Evolutionary conservation across 2,113 vertebrate genomes (phyloP).

Genomic region (Eleginops maclovinus): DNA sequence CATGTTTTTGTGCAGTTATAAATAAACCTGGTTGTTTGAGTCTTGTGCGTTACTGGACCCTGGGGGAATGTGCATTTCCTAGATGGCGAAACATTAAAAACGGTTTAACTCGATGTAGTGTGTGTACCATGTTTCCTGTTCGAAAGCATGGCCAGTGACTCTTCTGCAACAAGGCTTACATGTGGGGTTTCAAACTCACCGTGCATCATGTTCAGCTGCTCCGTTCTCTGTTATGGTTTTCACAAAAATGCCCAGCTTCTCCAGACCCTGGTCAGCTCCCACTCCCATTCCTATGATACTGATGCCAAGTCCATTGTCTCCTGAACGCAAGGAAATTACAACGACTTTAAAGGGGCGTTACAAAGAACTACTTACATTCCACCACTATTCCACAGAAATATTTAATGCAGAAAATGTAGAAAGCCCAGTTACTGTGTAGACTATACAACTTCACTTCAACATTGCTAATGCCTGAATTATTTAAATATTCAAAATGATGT

Average conservation of each 20-base stretch:
- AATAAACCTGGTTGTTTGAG: conserved; percentile 56
- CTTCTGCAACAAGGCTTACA: neutral
- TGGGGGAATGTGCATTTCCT: conserved; percentile 30
- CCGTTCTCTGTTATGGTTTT: conserved; percentile 93
- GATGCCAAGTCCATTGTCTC: conserved; percentile 93
- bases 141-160: neutral
- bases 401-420: neutral
- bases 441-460: neutral
- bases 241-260: conserved; percentile 95
- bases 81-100: conserved; percentile 15
- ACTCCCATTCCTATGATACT: conserved; percentile 97
- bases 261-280: conserved; percentile 93
- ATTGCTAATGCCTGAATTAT: too few species aligned
- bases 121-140: neutral
- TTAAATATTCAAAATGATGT: neutral
- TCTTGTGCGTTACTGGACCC: conserved; percentile 18
- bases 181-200: conserved; percentile 78
- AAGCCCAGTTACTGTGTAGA: neutral
- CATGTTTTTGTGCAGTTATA: conserved; percentile 44
- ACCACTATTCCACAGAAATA: too few species aligned
- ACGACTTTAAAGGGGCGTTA: neutral
- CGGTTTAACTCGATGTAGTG: conserved; percentile 6
- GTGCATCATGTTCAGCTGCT: conserved; percentile 89
- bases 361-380: neutral
- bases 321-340: conserved; percentile 67